These are phyloP conservation scores for Tauraco erythrolophus DNA, from an alignment of 2,113 vertebrate genomes.

Conservation along the genomic window DNA sequence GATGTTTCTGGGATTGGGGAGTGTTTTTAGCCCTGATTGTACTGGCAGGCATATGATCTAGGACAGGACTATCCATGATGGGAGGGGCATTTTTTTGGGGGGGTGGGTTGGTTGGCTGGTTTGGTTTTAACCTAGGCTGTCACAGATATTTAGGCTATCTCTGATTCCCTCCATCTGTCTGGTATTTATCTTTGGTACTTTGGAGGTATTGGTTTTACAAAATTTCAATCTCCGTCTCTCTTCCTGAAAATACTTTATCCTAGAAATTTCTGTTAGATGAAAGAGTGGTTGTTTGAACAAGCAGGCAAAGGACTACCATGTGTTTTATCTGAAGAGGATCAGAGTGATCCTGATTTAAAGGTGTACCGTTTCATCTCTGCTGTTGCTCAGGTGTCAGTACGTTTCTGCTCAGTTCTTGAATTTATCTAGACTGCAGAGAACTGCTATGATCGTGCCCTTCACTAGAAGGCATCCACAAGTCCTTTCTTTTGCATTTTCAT, in stretches of 20 bases:
- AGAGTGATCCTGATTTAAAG: neutral
- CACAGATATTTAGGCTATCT: neutral
- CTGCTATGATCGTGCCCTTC: neutral
- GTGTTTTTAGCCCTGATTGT: neutral
- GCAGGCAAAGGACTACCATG: neutral
- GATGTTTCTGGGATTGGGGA: neutral
- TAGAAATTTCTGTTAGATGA: neutral
- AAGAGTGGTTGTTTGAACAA: neutral
- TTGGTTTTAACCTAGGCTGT: neutral
- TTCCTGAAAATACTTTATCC: neutral
- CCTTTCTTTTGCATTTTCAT: neutral
- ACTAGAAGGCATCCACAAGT: neutral
- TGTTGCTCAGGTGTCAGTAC: neutral
- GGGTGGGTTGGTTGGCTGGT: neutral
- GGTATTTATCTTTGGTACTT: neutral
- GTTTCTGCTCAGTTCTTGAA: neutral
- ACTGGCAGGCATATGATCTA: neutral
- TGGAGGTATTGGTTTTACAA: neutral
- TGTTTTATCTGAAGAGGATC: neutral
- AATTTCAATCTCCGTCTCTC: neutral
- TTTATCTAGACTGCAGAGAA: neutral
- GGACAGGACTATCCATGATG: neutral
- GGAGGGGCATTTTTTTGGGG: neutral
- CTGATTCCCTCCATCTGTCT: neutral
- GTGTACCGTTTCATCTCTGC: neutral